Percentiles rank a stretch among this genome's conserved stretches.
Conservation (phyloP, 2,888 invertebrate species). For the Labia minor region DNA sequence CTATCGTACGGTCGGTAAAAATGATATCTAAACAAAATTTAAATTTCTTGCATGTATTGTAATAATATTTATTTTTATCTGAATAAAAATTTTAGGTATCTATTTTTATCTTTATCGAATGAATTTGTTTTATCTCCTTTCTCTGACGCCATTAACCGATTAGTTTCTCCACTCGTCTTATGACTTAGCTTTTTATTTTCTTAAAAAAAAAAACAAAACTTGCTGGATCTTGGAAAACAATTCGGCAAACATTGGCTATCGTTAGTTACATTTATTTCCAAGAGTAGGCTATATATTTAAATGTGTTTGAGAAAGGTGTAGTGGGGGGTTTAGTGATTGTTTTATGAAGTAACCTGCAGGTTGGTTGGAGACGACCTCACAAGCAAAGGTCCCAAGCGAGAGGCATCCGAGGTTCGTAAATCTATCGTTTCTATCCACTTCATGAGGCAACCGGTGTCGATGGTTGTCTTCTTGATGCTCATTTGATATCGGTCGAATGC, state of each 20-base stretch:
- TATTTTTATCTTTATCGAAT: too few relatives aligned
- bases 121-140: too few relatives aligned
- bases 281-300: neutral
- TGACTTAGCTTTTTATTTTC: neutral
- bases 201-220: neutral
- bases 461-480: too few relatives aligned
- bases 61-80: too few relatives aligned
- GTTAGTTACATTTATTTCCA: neutral
- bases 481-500: too few relatives aligned
- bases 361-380: neutral
- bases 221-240: neutral
- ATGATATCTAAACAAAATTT: too few relatives aligned
- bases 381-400: neutral
- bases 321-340: neutral
- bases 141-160: too few relatives aligned
- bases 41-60: too few relatives aligned
- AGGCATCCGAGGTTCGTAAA: neutral
- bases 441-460: neutral
- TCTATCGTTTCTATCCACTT: neutral
- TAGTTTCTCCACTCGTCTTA: neutral
- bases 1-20: too few relatives aligned
- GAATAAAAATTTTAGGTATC: too few relatives aligned
- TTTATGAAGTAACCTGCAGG: slow-evolving; percentile 6
- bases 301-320: neutral
- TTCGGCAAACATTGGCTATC: neutral